A percentile compares a stretch with the other conserved stretches of the same genome.
phyloP scores from a whole-genome alignment of 2,797 vertebrate species.

The Chaunax sp. region DNA sequence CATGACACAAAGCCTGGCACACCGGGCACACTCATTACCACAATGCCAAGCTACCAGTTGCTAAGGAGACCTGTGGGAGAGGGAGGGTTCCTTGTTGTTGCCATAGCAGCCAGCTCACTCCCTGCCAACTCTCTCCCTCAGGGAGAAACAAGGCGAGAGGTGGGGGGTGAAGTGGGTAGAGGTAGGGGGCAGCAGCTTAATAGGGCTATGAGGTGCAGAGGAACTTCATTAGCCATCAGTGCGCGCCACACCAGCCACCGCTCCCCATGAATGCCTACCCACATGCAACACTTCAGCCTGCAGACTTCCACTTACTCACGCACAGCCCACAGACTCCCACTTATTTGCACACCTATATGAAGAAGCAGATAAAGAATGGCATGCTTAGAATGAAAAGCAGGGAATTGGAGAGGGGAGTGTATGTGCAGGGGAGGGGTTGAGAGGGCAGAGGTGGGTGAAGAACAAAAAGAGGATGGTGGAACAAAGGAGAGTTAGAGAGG shows the following conservation, averaged over 20 bases:
- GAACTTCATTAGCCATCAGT: slow-evolving; percentile 80
- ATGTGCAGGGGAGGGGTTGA: slow-evolving; percentile 50
- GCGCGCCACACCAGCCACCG: slow-evolving; percentile 60
- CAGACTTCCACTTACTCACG: slow-evolving; percentile 72
- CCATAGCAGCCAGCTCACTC: slow-evolving; percentile 86
- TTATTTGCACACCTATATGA: slow-evolving; percentile 71
- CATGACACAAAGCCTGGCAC: slow-evolving; percentile 83
- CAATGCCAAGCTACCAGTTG: slow-evolving; percentile 89
- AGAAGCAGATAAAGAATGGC: slow-evolving; percentile 58
- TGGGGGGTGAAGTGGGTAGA: slow-evolving; percentile 80
- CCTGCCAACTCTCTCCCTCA: slow-evolving; percentile 84
- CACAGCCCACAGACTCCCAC: slow-evolving; percentile 66
- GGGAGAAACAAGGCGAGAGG: slow-evolving; percentile 82
- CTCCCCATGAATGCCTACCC: slow-evolving; percentile 65
- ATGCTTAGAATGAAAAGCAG: slow-evolving; percentile 70
- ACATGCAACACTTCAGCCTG: slow-evolving; percentile 69
- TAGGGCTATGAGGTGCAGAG: slow-evolving; percentile 76
- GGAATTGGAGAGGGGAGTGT: slow-evolving; percentile 27
- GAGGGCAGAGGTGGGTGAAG: slow-evolving; percentile 67
- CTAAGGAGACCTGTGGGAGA: slow-evolving; percentile 90
- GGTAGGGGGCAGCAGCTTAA: slow-evolving; percentile 80
- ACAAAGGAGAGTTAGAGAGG: slow-evolving; percentile 58
- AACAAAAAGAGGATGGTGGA: slow-evolving; percentile 55
- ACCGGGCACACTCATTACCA: slow-evolving; percentile 85
- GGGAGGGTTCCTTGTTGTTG: slow-evolving; percentile 87